phyloP scores from a whole-genome alignment of 2,888 invertebrate genomes.

The Idaea biselata region DNA sequence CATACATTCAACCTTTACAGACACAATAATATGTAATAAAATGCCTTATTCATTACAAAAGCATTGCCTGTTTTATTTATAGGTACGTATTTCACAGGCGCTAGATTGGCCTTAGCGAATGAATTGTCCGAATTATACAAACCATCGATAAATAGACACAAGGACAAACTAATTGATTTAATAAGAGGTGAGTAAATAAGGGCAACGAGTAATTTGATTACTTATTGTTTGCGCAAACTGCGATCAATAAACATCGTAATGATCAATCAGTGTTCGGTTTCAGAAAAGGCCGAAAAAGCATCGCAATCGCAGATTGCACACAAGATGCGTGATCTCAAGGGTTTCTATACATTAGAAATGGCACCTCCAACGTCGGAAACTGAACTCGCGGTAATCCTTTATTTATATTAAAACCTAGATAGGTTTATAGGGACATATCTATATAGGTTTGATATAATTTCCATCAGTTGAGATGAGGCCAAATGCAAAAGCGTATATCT shows the following conservation, averaged over 20 bases:
- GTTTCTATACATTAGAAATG: slow-evolving; percentile 63
- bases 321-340: slow-evolving; percentile 56
- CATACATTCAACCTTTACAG: background rate
- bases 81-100: slow-evolving; percentile 34
- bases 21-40: background rate
- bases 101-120: slow-evolving; percentile 33
- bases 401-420: background rate
- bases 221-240: slow-evolving; percentile 21
- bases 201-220: slow-evolving; percentile 12
- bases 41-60: background rate
- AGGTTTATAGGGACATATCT: background rate
- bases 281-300: slow-evolving; percentile 52
- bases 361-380: slow-evolving; percentile 42
- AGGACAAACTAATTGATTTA: slow-evolving; percentile 43
- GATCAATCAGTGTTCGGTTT: slow-evolving; percentile 21
- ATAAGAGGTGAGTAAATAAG: slow-evolving; percentile 44
- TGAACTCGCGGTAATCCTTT: slow-evolving; percentile 47
- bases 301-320: slow-evolving; percentile 50
- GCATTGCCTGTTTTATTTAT: background rate
- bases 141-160: slow-evolving; percentile 41
- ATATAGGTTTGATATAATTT: too few species aligned
- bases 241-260: slow-evolving; percentile 16
- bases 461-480: too few species aligned
- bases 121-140: slow-evolving; percentile 46
- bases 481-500: too few species aligned